Evolutionary conservation across 2,797 vertebrate genomes (phyloP), one percentile per base, ranked within the genome.

Genomic region (Avahi laniger): DNA sequence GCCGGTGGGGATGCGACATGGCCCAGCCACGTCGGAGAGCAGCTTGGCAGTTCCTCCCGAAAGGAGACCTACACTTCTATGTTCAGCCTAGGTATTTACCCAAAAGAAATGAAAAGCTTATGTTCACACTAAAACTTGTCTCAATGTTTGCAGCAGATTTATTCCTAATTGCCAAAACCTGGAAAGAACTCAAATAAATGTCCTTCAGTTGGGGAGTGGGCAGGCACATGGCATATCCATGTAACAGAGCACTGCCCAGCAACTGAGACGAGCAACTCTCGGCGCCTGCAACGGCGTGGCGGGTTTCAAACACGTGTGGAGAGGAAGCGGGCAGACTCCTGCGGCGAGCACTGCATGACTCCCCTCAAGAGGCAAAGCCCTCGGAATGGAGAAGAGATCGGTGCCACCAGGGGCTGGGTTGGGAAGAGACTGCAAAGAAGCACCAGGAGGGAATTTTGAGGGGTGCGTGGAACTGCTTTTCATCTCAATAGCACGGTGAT

Each of bases 1-100:
- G 7, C 43, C 30, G 2, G 46, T 7, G 30, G 57, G 22, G 2
- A 3, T 5, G 2, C 1, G 2, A 15, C 20, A 18, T 8, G 54
- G 13, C 20, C 1, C 17, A 1, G 35, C 20, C 57, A 4, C 57
- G 35, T 9, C 9, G 18, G 70, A 48, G 38, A 33, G 28, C 0
- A 0, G 10, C 22, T 38, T 54, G 35, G 50, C 1, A 1, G 30
- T n/a, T 70, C 17, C 52, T 83, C 46, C 22, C 2, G 22, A 57
- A 48, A n/a, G 54, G 28, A 82, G 78, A 33, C 18, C 2, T 41
- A 1, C 5, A 1, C 0, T 46, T 43, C 18, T 41, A 1, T 41
- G 4, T n/a, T 26, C 28, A 2, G 52, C 22, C 15, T 4, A 35
- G 26, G 52, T 28, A 41, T n/a, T 50, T 57, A 59, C 33, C 33